Evolutionary conservation across 2,888 invertebrate species (phyloP).

Genomic region (Epinotia ramella): DNA sequence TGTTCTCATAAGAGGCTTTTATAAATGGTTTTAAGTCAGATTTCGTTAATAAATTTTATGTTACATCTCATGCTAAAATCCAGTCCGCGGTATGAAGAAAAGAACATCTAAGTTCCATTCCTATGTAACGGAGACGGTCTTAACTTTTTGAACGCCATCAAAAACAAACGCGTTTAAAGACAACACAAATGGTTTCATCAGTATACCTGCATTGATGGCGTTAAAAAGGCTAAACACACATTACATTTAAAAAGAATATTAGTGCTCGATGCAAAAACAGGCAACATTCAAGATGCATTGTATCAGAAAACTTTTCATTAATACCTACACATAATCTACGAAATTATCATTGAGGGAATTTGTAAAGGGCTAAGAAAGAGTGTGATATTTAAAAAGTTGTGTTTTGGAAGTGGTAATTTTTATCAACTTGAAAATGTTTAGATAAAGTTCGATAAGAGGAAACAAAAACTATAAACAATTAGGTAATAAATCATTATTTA

Average conservation of each 20-base stretch:
- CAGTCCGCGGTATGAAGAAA: background rate
- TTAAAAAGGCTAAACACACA: background rate
- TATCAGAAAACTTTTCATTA: constrained; percentile 8
- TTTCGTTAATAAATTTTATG: too few species aligned
- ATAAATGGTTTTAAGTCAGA: too few species aligned
- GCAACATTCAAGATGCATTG: constrained; percentile 11
- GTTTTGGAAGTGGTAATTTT: too few species aligned
- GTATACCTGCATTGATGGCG: background rate
- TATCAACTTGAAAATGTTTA: too few species aligned
- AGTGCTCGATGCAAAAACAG: constrained; percentile 10
- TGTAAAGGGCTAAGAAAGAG: too few species aligned
- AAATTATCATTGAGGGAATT: background rate
- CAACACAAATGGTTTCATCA: too few species aligned
- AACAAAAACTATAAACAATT: too few species aligned
- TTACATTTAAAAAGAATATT: background rate
- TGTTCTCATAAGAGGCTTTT: too few species aligned
- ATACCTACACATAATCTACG: background rate
- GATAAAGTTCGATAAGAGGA: too few species aligned
- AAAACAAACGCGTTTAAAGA: background rate
- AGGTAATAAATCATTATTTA: too few species aligned
- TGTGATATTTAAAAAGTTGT: too few species aligned
- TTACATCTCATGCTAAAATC: background rate
- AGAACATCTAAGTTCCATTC: background rate
- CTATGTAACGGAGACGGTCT: background rate
- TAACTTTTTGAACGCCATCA: background rate